Evolutionary conservation across 2,113 vertebrate genomes (phyloP), one percentile per base, ranked within the genome.

Genomic region (Catharus bicknelli): DNA sequence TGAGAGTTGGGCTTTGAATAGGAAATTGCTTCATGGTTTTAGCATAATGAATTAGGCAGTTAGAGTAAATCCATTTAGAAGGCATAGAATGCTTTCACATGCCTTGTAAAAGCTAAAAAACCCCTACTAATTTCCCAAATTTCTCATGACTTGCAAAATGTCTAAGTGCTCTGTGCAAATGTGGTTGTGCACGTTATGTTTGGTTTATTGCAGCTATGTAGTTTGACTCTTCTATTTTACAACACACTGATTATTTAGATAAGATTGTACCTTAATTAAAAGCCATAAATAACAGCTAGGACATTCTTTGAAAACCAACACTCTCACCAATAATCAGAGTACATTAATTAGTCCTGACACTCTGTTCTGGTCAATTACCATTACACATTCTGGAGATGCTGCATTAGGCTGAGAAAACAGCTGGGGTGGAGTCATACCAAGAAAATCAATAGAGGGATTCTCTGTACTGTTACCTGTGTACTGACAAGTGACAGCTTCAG

Each of bases 21-120:
- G 98, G 97, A 98, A 98, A 98, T 98, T 98, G 97, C 97, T 98
- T 98, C 97, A 98, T 98, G 97, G 98, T 98, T 98, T 98, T 98
- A 98, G 98, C 97, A 98, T 98, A 98, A 98, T 98, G 97, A 98
- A 98, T 98, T 97, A 98, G 97, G 96, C 96, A 97, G 97, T 97
- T 97, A 97, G 96, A 97, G 91, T 96, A 98, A 98, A 97, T 98
- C 97, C 97, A 97, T 98, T 98, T 98, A 98, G 96, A 90, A 95
- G 87, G 92, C 94, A 97, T 90, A 97, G 96, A 97, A 97, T 97
- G 95, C 95, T 97, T 98, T 98, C 95, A 97, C 93, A 96, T 91
- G 94, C 95, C 94, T 96, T 96, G 91, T 96, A 92, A 95, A 95
- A 91, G 85, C 92, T 94, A 91, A 68, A 90, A 75, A 20, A 11